Evolutionary conservation across 2,888 invertebrate species (phyloP).

Genomic region (Epinotia bilunana): DNA sequence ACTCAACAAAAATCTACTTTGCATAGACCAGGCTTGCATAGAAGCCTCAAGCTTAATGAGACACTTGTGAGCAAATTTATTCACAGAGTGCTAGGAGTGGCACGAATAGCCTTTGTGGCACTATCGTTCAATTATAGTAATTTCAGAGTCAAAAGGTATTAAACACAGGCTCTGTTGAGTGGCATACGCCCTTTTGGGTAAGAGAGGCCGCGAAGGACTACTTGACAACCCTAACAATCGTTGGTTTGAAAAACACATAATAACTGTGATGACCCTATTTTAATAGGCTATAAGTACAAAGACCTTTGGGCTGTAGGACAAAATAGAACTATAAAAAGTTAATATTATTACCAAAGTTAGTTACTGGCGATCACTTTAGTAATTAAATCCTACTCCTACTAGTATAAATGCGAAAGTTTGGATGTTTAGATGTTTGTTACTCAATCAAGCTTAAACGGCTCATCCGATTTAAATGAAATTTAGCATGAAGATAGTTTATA

Average conservation of each 20-base stretch:
- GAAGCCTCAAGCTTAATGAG: constrained; percentile 7
- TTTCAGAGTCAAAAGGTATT: background rate
- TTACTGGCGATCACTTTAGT: too few species aligned
- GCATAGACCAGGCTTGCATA: background rate
- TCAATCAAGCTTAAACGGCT: too few species aligned
- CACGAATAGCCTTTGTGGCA: background rate
- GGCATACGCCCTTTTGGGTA: background rate
- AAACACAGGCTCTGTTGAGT: background rate
- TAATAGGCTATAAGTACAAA: too few species aligned
- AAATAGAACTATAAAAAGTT: too few species aligned
- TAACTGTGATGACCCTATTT: background rate
- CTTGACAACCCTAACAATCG: background rate
- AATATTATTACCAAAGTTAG: too few species aligned
- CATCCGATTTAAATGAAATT: too few species aligned
- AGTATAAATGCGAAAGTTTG: too few species aligned
- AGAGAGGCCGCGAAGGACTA: background rate
- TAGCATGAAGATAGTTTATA: too few species aligned
- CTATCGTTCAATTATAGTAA: constrained; percentile 1
- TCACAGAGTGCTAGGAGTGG: background rate
- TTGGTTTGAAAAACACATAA: background rate
- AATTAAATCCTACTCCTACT: too few species aligned
- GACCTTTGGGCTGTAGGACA: too few species aligned
- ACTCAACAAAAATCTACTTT: background rate
- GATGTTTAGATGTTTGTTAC: too few species aligned
- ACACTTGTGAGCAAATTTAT: constrained; percentile 6